phyloP scores from a whole-genome alignment of 2,113 vertebrate genomes.

The Hemicordylus capensis region DNA sequence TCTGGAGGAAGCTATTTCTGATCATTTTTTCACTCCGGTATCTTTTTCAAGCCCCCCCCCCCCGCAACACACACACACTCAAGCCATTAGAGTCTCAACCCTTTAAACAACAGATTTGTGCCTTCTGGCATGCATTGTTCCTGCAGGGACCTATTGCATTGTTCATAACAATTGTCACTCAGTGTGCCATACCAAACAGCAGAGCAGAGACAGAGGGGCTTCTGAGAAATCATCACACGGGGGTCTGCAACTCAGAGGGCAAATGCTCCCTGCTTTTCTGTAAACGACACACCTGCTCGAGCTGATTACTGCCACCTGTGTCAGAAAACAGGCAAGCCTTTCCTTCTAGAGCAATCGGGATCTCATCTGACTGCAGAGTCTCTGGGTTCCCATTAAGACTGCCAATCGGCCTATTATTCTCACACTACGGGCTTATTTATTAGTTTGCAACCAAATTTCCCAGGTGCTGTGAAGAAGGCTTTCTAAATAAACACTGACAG shows the following conservation, averaged over 20 bases:
- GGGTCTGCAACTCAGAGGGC: neutral
- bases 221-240: neutral
- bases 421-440: neutral
- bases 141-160: too few relatives aligned
- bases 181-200: neutral
- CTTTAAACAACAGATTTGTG: neutral
- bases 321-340: neutral
- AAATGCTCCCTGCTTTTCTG: neutral
- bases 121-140: neutral
- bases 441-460: conserved; percentile 35
- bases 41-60: too few relatives aligned
- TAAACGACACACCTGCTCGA: neutral
- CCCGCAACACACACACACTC: too few relatives aligned
- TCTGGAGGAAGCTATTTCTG: too few relatives aligned
- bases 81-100: too few relatives aligned
- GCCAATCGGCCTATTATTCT: conserved; percentile 13
- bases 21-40: too few relatives aligned
- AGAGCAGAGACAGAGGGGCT: neutral
- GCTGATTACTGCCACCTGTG: neutral
- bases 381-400: neutral
- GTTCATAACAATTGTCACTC: too few relatives aligned
- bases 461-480: conserved; percentile 28
- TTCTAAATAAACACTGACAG: conserved; percentile 43
- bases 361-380: neutral
- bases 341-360: neutral